Evolutionary conservation across 2,888 invertebrate genomes (phyloP).

Genomic region (Sinotaia quadrata): DNA sequence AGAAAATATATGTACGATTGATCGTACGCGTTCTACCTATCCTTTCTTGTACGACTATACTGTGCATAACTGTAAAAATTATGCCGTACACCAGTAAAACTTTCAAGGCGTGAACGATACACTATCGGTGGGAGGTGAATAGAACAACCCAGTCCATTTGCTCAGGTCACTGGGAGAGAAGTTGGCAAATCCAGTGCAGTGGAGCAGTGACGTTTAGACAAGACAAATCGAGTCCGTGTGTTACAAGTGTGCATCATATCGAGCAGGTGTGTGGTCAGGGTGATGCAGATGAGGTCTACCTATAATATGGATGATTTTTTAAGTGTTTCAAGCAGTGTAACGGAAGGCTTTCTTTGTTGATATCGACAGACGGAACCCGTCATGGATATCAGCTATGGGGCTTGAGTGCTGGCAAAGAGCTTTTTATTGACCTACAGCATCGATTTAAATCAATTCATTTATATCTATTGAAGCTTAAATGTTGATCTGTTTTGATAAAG

Average conservation of each 20-base stretch:
- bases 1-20: too few relatives aligned
- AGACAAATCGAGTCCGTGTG: constrained; percentile 11
- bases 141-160: constrained; percentile 30
- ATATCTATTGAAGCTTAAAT: constrained; percentile 4
- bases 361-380: constrained; percentile 1
- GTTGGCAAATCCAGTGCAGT: constrained; percentile 30
- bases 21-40: too few relatives aligned
- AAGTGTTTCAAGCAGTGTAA: constrained; percentile 4
- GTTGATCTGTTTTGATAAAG: neutral
- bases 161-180: constrained; percentile 28
- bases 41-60: too few relatives aligned
- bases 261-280: constrained; percentile 22
- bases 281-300: constrained; percentile 5
- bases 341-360: constrained; percentile 26
- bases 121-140: constrained; percentile 12
- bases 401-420: constrained; percentile 7
- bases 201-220: constrained; percentile 22
- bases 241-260: neutral
- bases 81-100: neutral
- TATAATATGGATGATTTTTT: constrained; percentile 4
- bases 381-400: constrained; percentile 8
- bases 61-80: neutral
- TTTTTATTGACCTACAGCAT: neutral
- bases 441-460: constrained; percentile 18
- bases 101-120: neutral